Percentiles rank a stretch among this genome's conserved stretches.
phyloP scores from a whole-genome alignment of 92 coral and sea anemone genomes.

The Phenganax marumi region DNA sequence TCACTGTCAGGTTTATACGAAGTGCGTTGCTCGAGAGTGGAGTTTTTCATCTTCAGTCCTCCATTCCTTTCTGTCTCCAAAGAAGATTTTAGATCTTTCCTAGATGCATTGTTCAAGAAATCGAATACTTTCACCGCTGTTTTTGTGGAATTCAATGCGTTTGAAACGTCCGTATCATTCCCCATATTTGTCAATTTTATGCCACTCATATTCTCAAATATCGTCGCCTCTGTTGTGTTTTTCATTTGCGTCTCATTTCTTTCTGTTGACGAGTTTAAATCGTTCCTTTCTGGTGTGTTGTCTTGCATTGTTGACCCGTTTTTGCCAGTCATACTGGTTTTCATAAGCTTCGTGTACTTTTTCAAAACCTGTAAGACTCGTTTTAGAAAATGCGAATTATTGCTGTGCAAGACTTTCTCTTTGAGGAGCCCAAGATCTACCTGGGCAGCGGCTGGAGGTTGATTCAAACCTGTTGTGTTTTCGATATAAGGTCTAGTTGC shows the following conservation, averaged over 20 bases:
- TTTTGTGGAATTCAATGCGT: constrained; percentile 17
- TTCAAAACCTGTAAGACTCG: constrained; percentile 31
- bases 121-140: constrained; percentile 34
- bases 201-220: neutral
- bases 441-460: constrained; percentile 23
- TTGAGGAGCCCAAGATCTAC: constrained; percentile 34
- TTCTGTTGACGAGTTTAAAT: neutral
- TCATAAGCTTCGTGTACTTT: constrained; percentile 42
- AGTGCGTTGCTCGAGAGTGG: neutral
- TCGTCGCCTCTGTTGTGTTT: neutral
- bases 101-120: constrained; percentile 13
- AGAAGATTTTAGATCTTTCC: neutral
- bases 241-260: neutral
- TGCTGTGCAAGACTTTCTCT: constrained; percentile 34
- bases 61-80: neutral
- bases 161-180: neutral
- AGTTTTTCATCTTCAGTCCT: neutral
- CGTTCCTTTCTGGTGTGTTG: neutral
- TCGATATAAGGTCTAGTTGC: neutral
- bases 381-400: constrained; percentile 27
- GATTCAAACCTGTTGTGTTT: neutral
- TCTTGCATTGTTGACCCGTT: neutral
- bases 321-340: constrained; percentile 28
- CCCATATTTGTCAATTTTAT: neutral
- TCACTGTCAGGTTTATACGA: neutral